Conservation (phyloP, 1,140 invertebrate species). For the Bombus sylvicola region DNA sequence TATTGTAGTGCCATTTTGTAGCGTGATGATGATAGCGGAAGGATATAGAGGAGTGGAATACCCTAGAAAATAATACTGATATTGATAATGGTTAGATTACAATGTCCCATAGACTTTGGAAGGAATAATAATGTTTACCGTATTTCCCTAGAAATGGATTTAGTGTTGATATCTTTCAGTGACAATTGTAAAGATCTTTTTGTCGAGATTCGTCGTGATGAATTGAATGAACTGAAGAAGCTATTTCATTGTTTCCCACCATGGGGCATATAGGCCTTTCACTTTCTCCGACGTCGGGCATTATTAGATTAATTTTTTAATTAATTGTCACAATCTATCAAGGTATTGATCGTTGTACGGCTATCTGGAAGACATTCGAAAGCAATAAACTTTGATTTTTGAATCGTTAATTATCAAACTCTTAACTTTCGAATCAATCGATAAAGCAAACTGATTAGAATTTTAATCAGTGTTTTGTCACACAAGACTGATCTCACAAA, state of each 20-base stretch:
- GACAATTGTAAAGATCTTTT: background rate
- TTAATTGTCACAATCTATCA: background rate
- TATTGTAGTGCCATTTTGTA: conserved; percentile 35
- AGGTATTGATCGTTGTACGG: background rate
- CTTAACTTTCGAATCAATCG: background rate
- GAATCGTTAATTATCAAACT: background rate
- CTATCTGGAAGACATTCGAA: background rate
- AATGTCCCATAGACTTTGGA: background rate
- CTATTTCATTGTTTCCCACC: too few relatives aligned
- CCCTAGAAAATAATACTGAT: background rate
- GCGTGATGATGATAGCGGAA: background rate
- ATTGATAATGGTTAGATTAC: too few relatives aligned
- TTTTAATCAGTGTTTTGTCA: background rate
- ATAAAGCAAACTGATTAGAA: background rate
- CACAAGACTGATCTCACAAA: conserved; percentile 45
- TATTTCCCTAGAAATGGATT: background rate
- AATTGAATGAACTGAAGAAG: background rate
- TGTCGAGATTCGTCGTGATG: background rate
- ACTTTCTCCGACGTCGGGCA: background rate
- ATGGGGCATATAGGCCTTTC: background rate
- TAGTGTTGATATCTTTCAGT: background rate
- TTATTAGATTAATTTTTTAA: background rate
- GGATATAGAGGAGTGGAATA: background rate
- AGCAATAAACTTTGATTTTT: background rate
- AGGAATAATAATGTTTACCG: background rate